phyloP scores from a whole-genome alignment of 2,888 invertebrate species.

The Brachyopa scutellaris region DNA sequence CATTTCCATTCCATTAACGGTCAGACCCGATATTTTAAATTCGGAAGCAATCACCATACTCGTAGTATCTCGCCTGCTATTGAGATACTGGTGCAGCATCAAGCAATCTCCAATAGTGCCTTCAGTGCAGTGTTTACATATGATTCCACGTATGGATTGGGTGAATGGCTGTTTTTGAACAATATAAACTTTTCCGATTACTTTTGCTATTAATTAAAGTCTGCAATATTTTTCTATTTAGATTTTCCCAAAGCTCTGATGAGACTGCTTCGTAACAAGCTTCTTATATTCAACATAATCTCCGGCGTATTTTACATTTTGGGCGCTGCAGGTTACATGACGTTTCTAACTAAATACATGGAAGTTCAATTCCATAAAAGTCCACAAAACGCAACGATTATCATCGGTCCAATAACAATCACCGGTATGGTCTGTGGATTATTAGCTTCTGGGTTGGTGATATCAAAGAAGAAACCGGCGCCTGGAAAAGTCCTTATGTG shows the following conservation, averaged over 20 bases:
- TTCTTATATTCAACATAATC: constrained; percentile 86
- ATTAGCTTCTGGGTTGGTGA: constrained; percentile 84
- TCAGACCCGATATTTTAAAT: too few relatives aligned
- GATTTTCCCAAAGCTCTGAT: constrained; percentile 85
- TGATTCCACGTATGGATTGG: too few relatives aligned
- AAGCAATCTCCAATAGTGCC: too few relatives aligned
- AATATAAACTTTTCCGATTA: too few relatives aligned
- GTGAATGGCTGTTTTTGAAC: too few relatives aligned
- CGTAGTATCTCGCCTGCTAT: too few relatives aligned
- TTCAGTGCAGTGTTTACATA: too few relatives aligned
- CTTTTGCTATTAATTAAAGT: too few relatives aligned
- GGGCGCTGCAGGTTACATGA: constrained; percentile 86
- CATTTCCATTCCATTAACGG: too few relatives aligned
- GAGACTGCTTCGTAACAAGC: constrained; percentile 85
- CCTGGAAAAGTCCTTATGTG: constrained; percentile 84
- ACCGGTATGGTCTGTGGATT: constrained; percentile 85
- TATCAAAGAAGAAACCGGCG: constrained; percentile 85
- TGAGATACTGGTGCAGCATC: too few relatives aligned
- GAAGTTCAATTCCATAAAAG: constrained; percentile 88
- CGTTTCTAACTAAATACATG: constrained; percentile 88
- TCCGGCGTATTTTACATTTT: constrained; percentile 86
- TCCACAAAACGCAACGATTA: constrained; percentile 85
- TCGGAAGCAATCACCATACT: too few relatives aligned
- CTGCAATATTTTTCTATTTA: constrained; percentile 73
- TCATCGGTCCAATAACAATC: constrained; percentile 85